Evolutionary conservation across 1,140 invertebrate species (phyloP).

Genomic region (Dufourea novaeangliae): DNA sequence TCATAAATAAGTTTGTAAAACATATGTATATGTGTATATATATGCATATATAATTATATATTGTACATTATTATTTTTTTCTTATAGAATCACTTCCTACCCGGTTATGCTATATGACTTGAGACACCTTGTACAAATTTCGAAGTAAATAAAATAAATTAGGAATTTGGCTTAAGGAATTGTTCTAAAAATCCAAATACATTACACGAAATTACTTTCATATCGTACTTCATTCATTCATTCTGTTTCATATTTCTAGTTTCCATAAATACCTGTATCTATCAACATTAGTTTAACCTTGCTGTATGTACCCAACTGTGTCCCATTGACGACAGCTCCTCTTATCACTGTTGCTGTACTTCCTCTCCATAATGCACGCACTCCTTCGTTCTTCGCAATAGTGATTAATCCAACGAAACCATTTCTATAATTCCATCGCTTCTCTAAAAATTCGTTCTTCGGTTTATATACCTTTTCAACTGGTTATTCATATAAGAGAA

Average conservation of each 20-base stretch:
- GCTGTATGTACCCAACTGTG: slow-evolving; percentile 88
- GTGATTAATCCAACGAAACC: slow-evolving; percentile 85
- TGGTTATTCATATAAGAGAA: background rate
- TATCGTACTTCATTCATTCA: background rate
- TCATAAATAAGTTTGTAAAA: too few relatives aligned
- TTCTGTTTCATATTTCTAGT: background rate
- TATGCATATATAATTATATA: too few relatives aligned
- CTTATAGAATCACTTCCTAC: too few relatives aligned
- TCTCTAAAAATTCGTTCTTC: slow-evolving; percentile 54
- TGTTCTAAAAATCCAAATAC: too few relatives aligned
- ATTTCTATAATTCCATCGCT: slow-evolving; percentile 86
- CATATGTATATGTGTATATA: too few relatives aligned
- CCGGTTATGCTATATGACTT: too few relatives aligned
- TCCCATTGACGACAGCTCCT: slow-evolving; percentile 88
- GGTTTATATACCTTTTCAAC: background rate
- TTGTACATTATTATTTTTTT: too few relatives aligned
- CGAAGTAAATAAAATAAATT: too few relatives aligned
- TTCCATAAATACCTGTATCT: slow-evolving; percentile 72
- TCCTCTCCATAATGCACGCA: slow-evolving; percentile 86
- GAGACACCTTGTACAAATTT: too few relatives aligned
- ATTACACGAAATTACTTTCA: too few relatives aligned
- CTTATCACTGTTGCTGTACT: slow-evolving; percentile 78
- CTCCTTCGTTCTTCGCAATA: slow-evolving; percentile 86
- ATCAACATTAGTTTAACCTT: slow-evolving; percentile 86
- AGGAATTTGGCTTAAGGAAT: too few relatives aligned